Percentiles rank a stretch among this genome's conserved stretches.
Evolutionary conservation across 35 echinoderm and acorn worm species (phyloP).

Genomic region (Ptychodera flava): DNA sequence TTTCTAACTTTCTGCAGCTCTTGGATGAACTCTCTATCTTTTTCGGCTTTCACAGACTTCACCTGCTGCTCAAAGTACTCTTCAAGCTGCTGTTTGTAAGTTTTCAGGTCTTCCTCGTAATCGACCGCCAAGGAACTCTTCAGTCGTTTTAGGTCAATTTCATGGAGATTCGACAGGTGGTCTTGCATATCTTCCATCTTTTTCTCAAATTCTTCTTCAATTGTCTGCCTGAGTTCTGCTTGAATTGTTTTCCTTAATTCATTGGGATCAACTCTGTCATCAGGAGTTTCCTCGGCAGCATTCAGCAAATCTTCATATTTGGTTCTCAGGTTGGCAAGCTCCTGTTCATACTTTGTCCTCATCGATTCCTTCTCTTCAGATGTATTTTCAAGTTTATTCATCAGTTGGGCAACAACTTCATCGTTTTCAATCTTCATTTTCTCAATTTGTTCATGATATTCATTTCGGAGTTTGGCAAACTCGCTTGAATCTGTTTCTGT

Average conservation of each 20-base stretch:
- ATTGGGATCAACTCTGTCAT: slow-evolving; percentile 38
- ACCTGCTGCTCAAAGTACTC: slow-evolving; percentile 44
- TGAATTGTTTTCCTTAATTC: slow-evolving; percentile 38
- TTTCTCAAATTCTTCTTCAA: slow-evolving; percentile 47
- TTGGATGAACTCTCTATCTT: slow-evolving; percentile 57
- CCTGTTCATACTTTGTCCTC: slow-evolving; percentile 17
- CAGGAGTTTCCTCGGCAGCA: neutral
- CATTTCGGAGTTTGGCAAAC: slow-evolving; percentile 22
- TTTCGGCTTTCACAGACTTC: neutral
- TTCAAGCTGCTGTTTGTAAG: slow-evolving; percentile 38
- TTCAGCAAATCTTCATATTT: slow-evolving; percentile 33
- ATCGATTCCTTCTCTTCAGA: slow-evolving; percentile 28
- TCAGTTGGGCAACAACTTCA: slow-evolving; percentile 13
- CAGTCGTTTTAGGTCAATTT: slow-evolving; percentile 36
- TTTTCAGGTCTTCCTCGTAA: slow-evolving; percentile 57
- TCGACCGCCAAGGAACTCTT: slow-evolving; percentile 51
- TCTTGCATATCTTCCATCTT: slow-evolving; percentile 71
- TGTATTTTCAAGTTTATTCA: slow-evolving; percentile 22
- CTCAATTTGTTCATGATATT: slow-evolving; percentile 38
- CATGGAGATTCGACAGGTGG: slow-evolving; percentile 65
- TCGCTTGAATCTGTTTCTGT: slow-evolving; percentile 13
- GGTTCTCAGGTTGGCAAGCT: slow-evolving; percentile 21
- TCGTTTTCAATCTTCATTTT: slow-evolving; percentile 41
- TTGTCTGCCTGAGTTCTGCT: slow-evolving; percentile 36
- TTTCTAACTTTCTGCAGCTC: slow-evolving; percentile 75